A percentile compares a stretch with the other conserved stretches of the same genome.
These are phyloP conservation scores for Myotis lucifugus DNA, from an alignment of 2,113 vertebrate genomes.

Conservation along the genomic window DNA sequence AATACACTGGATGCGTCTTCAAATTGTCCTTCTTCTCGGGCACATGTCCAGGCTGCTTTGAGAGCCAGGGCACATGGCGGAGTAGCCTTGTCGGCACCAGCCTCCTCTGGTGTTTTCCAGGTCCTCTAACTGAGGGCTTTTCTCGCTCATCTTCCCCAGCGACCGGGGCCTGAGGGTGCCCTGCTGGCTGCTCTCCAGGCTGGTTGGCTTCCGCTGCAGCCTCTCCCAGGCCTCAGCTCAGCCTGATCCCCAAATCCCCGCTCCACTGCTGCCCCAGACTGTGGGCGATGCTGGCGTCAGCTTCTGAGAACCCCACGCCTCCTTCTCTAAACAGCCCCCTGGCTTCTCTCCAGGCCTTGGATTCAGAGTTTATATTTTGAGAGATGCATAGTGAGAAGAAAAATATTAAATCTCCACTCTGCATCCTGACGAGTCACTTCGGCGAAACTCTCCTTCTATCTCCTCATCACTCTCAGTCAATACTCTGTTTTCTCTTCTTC, in stretches of 20 bases:
- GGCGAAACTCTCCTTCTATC: not conserved
- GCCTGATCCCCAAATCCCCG: conserved; percentile 73
- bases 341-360: conserved; percentile 37
- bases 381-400: not conserved
- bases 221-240: not conserved
- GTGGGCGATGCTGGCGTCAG: not conserved
- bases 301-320: conserved; percentile 67
- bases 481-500: not conserved
- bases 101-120: not conserved
- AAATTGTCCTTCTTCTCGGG: not conserved
- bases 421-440: not conserved
- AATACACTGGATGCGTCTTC: not conserved
- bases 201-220: conserved; percentile 32
- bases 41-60: not conserved
- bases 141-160: not conserved
- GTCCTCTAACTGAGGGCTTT: fast-evolving
- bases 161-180: not conserved
- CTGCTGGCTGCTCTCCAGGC: conserved; percentile 49
- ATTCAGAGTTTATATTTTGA: conserved; percentile 7
- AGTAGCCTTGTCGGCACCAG: not conserved
- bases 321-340: conserved; percentile 51
- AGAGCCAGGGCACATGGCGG: not conserved
- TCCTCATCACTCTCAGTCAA: not conserved
- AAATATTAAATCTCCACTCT: not conserved
- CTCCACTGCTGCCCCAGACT: conserved; percentile 14